phyloP scores from a whole-genome alignment of 2,797 vertebrate species.

The Iguana delicatissima region DNA sequence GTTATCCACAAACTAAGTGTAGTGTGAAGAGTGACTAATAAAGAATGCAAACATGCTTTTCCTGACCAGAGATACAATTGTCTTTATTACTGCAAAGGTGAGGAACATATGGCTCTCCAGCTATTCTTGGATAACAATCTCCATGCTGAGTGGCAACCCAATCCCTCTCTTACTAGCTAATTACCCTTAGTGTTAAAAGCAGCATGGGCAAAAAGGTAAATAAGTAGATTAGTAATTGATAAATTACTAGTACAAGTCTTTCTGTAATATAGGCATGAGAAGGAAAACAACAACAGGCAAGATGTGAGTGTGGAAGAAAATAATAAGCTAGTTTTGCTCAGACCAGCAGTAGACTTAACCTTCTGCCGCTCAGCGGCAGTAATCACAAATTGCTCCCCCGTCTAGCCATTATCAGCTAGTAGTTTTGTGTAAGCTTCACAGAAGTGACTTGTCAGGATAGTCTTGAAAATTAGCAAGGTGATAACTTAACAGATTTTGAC shows the following conservation, averaged over 20 bases:
- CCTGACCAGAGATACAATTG: background rate
- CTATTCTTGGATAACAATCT: background rate
- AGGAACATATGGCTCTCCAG: background rate
- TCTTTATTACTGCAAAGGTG: background rate
- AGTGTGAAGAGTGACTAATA: background rate
- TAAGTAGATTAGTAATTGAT: background rate
- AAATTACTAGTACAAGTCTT: background rate
- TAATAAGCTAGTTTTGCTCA: slow-evolving; percentile 1
- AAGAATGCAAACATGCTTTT: background rate
- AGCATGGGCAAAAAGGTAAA: background rate
- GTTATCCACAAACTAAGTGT: background rate
- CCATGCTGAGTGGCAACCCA: background rate
- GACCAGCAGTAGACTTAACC: slow-evolving; percentile 5
- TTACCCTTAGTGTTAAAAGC: background rate
- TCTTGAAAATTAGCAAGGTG: slow-evolving; percentile 19
- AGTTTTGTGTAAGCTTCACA: slow-evolving; percentile 8
- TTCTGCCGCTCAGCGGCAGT: background rate
- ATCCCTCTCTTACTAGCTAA: background rate
- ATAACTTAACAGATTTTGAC: background rate
- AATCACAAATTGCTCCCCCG: slow-evolving; percentile 7
- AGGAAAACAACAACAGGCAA: background rate
- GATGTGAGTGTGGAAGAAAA: slow-evolving; percentile 1
- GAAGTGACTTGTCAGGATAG: slow-evolving; percentile 14
- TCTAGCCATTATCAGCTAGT: background rate
- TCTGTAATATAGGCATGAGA: background rate